Base-by-base conservation (phyloP, 2,113 vertebrate species). In the Thunnus maccoyii region DNA sequence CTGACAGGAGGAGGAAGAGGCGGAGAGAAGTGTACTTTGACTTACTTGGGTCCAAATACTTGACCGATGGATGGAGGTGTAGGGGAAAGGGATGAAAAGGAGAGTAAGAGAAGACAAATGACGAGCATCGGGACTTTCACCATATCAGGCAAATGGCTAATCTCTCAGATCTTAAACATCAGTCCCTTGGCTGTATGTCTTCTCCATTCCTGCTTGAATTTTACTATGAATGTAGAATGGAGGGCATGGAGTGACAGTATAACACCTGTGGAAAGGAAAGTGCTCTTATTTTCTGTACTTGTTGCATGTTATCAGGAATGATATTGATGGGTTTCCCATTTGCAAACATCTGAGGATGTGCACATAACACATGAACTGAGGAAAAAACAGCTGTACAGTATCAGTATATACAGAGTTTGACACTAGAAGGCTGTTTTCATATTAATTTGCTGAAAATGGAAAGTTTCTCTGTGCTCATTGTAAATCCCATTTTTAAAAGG, bases 1-100 rank as follows among this genome's bases (percentile, higher is more conserved):
- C 98, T 99, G 91, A 22, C 67, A 69, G 68, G 77, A 62, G 41
- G 51, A 77, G 20, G 80, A 68, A 25, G 54, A 64, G 44, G 72
- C 25, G 69, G 64, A 78, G 77, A 61, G 63, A 78, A 54, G 47
- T 5, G 66, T 2, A 56, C 44, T 61, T 18, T 72, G 27, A 80
- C 70, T 79, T 60, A 68, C 47, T 48, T 15, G 27, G 5, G 30
- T n/a, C 54, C 14, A 71, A 71, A 75, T 17, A 72, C n/a, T 44
- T 73, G 57, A 77, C 30, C 1, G 0, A 72, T 36, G 52, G 18
- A 50, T 6, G 63, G 47, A 72, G 69, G 71, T 25, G 22, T 41
- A 13, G 16, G 41, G 46, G 20, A 41, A 52, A 79, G 18, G 17
- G 20, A 60, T 16, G 5, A 51, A 15, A 11, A 20, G 30, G 32